Conservation (phyloP, 2,797 vertebrate species). For the Pampus argenteus region DNA sequence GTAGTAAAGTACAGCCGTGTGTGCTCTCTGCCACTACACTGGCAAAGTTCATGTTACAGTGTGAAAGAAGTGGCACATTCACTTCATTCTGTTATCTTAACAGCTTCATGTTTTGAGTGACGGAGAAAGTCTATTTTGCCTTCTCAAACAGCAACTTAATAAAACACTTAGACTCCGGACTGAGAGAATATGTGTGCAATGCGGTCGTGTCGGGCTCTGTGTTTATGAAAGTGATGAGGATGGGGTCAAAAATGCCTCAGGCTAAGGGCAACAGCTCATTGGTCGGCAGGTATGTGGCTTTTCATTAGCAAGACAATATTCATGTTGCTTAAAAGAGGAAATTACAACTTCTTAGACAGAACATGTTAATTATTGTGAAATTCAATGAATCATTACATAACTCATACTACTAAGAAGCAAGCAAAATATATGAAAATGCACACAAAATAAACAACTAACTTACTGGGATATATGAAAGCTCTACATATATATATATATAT, state of each 20-base stretch:
- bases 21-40: constrained; percentile 49
- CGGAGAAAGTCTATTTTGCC: constrained; percentile 59
- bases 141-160: constrained; percentile 75
- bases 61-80: constrained; percentile 69
- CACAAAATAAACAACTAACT: no score
- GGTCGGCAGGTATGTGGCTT: constrained; percentile 39
- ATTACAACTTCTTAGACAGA: not conserved
- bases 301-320: constrained; percentile 24
- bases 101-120: constrained; percentile 57
- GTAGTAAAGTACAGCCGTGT: constrained; percentile 61
- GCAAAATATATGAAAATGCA: no score
- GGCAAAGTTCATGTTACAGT: constrained; percentile 63
- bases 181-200: constrained; percentile 67
- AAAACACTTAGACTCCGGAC: constrained; percentile 57
- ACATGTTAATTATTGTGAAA: not conserved
- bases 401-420: no score
- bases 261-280: constrained; percentile 39
- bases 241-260: constrained; percentile 58
- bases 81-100: constrained; percentile 65
- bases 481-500: no score
- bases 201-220: constrained; percentile 39
- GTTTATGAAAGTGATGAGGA: constrained; percentile 67
- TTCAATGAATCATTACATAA: no score
- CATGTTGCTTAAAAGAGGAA: not conserved
- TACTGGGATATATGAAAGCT: no score